Percentiles rank a stretch among this genome's conserved stretches.
phyloP scores from a whole-genome alignment of 2,113 vertebrate species.

The Choloepus hoffmanni region DNA sequence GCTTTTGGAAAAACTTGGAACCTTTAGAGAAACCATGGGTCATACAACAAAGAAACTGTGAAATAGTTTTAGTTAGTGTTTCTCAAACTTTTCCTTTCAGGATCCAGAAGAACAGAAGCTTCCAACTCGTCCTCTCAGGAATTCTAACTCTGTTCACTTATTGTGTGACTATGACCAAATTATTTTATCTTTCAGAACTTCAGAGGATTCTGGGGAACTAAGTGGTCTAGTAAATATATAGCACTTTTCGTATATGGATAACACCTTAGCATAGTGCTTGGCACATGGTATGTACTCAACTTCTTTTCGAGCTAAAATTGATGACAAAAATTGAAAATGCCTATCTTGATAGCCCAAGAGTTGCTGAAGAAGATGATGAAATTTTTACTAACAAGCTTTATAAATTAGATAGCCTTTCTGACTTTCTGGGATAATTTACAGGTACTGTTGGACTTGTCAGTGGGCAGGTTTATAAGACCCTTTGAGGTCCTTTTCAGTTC shows the following conservation, averaged over 20 bases:
- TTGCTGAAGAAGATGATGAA: slow-evolving; percentile 21
- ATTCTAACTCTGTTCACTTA: not conserved
- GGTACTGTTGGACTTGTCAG: not conserved
- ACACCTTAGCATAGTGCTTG: not conserved
- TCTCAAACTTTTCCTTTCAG: not conserved
- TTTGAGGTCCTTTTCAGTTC: not conserved
- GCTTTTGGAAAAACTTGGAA: not conserved
- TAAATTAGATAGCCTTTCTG: not conserved
- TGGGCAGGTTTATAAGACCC: not conserved
- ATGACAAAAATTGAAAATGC: not conserved
- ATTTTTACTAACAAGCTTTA: not conserved
- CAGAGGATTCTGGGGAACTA: slow-evolving; percentile 25
- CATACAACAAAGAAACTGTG: not conserved
- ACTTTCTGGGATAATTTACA: not conserved
- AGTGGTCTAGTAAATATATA: not conserved
- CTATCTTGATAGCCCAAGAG: not conserved
- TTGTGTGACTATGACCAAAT: not conserved
- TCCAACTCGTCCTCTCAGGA: not conserved
- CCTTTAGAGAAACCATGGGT: not conserved
- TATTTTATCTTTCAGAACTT: not conserved
- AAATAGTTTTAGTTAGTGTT: not conserved
- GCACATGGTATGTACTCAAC: not conserved
- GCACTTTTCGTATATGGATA: not conserved
- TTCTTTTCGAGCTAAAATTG: slow-evolving; percentile 6
- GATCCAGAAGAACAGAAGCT: not conserved